Base-by-base conservation (phyloP, 1,140 invertebrate species). In the Sitobion miscanthi region DNA sequence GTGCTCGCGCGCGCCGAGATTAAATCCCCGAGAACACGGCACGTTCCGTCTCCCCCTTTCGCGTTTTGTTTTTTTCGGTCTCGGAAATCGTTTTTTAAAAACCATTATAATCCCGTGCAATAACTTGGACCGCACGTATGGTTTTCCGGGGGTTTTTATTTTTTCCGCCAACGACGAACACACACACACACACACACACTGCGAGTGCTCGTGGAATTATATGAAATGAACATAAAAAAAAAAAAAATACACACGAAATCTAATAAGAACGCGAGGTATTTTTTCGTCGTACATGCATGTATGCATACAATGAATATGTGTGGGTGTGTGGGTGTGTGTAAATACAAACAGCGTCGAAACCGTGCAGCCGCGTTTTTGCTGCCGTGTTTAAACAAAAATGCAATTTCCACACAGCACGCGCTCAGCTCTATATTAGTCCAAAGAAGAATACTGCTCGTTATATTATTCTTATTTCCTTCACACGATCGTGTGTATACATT, bases 91-190 rank as follows among this genome's bases (percentile, higher is more conserved):
- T 54, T 93, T 91, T 93, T 93, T 85, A 49, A 85, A 86, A 54
- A 93, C 90, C 90, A 92, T 92, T 83, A 92, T 92, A 93, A 93
- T 85, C 91, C 91, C 3, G 42, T 6, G 69, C 91, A 93, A 93
- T 93, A 93, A 85, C 69, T 85, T 45, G 91, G 77, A 85, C 91
- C 91, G 69, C 91, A 86, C 82, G 91, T 86, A 85, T 85, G n/a
- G 30, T 35, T 77, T 69, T 77, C 17, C 62, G 14, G 30, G 30
- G 30, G 25, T 30, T 30, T 45, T 69, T 90, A 62, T 62, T 62
- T 90, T 90, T 42, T 62, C 30, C 30, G n/a, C 9, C 30, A 25
- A 62, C 57, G 47, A 89, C 47, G 21, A 89, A 49, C 49, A 4
- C 52, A 89, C 49, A n/a, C 52, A 42, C 49, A n/a, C 52, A 42